phyloP scores from a whole-genome alignment of 92 coral and sea anemone genomes.

The Siderastrea siderea region DNA sequence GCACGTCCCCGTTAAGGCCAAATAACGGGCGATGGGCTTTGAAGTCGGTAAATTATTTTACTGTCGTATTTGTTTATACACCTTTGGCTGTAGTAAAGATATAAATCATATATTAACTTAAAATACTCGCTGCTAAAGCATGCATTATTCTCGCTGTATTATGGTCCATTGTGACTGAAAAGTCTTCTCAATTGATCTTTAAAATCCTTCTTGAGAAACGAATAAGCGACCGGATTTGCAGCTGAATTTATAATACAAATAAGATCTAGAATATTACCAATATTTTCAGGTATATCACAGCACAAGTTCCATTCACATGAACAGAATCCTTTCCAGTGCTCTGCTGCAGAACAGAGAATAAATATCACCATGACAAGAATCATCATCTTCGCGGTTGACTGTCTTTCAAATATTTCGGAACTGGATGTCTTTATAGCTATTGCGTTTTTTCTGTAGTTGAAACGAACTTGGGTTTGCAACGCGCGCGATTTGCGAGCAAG shows the following conservation, averaged over 20 bases:
- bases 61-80: too few relatives aligned
- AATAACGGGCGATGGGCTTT: too few relatives aligned
- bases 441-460: background rate
- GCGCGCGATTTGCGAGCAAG: conserved; percentile 4
- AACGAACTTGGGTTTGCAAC: conserved; percentile 12
- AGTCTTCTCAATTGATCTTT: background rate
- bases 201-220: conserved; percentile 1
- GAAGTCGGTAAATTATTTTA: too few relatives aligned
- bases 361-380: background rate
- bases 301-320: background rate
- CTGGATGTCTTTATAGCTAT: background rate
- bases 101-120: too few relatives aligned
- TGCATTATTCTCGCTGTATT: too few relatives aligned
- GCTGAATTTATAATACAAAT: background rate
- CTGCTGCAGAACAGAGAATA: background rate
- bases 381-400: conserved; percentile 7
- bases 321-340: background rate
- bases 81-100: too few relatives aligned
- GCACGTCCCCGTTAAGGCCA: too few relatives aligned
- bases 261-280: background rate
- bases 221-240: background rate
- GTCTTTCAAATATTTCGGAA: background rate
- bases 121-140: too few relatives aligned
- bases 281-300: background rate
- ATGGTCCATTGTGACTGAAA: background rate